phyloP scores from a whole-genome alignment of 2,113 vertebrate species.

The Xiphophorus hellerii region DNA sequence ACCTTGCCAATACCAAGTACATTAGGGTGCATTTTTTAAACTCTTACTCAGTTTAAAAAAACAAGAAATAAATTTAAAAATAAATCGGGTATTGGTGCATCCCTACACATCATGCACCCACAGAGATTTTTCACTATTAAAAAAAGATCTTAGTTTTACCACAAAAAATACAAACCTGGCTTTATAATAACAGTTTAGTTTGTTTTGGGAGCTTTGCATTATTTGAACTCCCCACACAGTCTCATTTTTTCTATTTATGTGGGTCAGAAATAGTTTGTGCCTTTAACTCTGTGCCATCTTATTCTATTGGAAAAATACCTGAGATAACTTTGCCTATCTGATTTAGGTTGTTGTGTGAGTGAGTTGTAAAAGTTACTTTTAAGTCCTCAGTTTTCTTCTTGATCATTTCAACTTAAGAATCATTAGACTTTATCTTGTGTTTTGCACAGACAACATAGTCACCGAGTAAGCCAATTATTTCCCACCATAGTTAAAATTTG shows the following conservation, averaged over 20 bases:
- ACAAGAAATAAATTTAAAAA: too few species aligned
- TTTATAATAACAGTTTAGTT: too few species aligned
- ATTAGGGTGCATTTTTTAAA: too few species aligned
- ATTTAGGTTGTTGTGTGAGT: conserved; percentile 25
- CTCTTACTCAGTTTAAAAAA: too few species aligned
- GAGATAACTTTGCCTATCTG: conserved; percentile 18
- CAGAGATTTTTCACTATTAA: too few species aligned
- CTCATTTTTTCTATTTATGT: neutral
- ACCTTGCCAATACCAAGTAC: too few species aligned
- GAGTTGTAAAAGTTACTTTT: conserved; percentile 27
- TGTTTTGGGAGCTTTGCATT: neutral
- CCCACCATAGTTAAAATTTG: conserved; percentile 71
- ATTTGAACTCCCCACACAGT: neutral
- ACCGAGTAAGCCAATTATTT: conserved; percentile 58
- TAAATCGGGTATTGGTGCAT: too few species aligned
- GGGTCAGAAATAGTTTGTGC: conserved; percentile 28
- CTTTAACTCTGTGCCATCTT: conserved; percentile 21
- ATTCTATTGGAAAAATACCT: conserved; percentile 9
- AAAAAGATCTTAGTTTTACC: too few species aligned
- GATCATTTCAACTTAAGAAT: conserved; percentile 21
- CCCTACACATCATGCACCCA: too few species aligned
- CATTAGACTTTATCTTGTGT: conserved; percentile 49
- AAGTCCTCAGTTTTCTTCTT: conserved; percentile 25
- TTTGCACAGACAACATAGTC: conserved; percentile 53
- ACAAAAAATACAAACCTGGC: too few species aligned